Conservation (phyloP, 2,888 invertebrate genomes). For the Aricia artaxerxes region DNA sequence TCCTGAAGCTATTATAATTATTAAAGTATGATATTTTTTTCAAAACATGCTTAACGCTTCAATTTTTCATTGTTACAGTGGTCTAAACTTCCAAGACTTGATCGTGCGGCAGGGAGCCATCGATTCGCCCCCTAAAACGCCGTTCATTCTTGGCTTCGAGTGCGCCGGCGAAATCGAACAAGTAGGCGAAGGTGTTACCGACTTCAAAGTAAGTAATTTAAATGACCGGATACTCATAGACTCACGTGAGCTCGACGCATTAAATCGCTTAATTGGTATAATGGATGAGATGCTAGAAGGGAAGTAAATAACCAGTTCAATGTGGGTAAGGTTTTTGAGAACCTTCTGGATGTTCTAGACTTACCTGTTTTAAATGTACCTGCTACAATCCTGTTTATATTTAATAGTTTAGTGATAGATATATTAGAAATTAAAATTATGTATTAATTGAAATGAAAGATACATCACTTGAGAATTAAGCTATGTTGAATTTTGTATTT, state of each 20-base stretch:
- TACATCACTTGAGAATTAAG: too few species aligned
- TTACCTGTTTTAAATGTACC: background rate
- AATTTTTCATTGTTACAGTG: conserved; percentile 81
- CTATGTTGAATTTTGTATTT: background rate
- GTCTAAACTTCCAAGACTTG: conserved; percentile 93
- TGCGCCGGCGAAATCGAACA: conserved; percentile 91
- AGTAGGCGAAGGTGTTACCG: conserved; percentile 88
- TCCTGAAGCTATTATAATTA: too few species aligned
- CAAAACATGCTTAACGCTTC: too few species aligned
- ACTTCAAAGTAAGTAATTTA: conserved; percentile 82
- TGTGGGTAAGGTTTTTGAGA: background rate
- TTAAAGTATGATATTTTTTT: too few species aligned
- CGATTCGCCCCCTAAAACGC: conserved; percentile 93
- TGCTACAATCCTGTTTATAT: background rate
- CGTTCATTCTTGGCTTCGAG: conserved; percentile 93
- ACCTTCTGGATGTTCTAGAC: background rate
- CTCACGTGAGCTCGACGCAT: background rate
- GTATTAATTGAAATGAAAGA: background rate
- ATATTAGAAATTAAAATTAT: background rate
- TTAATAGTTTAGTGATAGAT: too few species aligned
- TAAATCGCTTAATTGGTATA: conserved; percentile 26
- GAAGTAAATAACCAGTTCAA: background rate
- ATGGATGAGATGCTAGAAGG: background rate
- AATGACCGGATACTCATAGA: background rate
- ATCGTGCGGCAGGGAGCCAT: conserved; percentile 93